phyloP scores from a whole-genome alignment of 2,113 vertebrate genomes.

The Bubo blakistoni region DNA sequence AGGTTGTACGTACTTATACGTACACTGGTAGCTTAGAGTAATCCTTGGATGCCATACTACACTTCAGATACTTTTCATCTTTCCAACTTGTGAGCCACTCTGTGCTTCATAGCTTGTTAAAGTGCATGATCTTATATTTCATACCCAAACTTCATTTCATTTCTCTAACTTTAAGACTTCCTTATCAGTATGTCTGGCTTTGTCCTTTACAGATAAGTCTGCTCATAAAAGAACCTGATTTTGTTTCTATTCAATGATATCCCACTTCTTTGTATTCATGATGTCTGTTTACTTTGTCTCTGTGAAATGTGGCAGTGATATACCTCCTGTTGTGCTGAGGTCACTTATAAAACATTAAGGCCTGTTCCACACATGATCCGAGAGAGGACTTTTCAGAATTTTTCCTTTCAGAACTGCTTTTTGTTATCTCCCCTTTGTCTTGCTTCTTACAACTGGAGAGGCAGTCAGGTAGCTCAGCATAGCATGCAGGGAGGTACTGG shows the following conservation, averaged over 20 bases:
- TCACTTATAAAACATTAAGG: not conserved
- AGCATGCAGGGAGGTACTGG: not conserved
- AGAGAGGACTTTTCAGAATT: not conserved
- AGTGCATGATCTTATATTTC: not conserved
- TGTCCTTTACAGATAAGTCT: not conserved
- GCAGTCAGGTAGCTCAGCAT: not conserved
- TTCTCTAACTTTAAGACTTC: not conserved
- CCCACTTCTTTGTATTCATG: not conserved
- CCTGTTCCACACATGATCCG: rapidly evolving
- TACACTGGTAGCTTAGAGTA: not conserved
- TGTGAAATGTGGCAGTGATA: not conserved
- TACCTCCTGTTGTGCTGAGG: not conserved
- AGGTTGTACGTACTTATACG: not conserved
- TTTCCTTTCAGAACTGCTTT: conserved; percentile 30
- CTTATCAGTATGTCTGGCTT: not conserved
- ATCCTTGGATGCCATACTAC: not conserved
- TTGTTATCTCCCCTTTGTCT: conserved; percentile 5
- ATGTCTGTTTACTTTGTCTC: not conserved
- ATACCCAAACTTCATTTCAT: not conserved
- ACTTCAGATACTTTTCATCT: not conserved
- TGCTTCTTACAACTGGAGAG: not conserved
- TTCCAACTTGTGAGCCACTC: not conserved
- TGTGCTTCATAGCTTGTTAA: not conserved
- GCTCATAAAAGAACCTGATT: not conserved
- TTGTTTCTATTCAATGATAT: not conserved